phyloP scores from a whole-genome alignment of 2,888 invertebrate genomes.

The Epistrophe eligans region DNA sequence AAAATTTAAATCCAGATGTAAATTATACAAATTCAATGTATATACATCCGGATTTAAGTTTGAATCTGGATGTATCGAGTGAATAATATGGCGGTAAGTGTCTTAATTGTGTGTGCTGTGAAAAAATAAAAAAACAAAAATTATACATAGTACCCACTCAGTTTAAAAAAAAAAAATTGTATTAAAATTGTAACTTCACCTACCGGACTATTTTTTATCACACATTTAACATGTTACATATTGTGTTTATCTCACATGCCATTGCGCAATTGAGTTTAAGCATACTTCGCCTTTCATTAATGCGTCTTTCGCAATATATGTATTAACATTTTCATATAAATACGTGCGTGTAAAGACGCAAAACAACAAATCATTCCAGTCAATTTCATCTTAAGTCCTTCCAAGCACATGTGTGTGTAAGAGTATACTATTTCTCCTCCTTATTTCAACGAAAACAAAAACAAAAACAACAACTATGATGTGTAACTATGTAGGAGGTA shows the following conservation, averaged over 20 bases:
- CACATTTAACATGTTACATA: background rate
- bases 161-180: background rate
- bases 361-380: conserved; percentile 69
- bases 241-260: conserved; percentile 18
- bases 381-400: conserved; percentile 56
- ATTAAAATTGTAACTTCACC: background rate
- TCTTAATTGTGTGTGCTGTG: too few species aligned
- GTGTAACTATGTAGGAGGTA: background rate
- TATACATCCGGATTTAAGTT: too few species aligned
- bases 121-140: too few species aligned
- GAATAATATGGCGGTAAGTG: too few species aligned
- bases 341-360: conserved; percentile 33
- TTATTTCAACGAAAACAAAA: background rate
- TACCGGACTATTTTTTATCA: background rate
- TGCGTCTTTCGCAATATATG: conserved; percentile 27
- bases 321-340: conserved; percentile 22
- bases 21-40: too few species aligned
- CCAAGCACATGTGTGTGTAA: background rate
- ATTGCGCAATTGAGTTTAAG: conserved; percentile 16
- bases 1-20: too few species aligned
- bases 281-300: conserved; percentile 12
- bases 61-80: too few species aligned
- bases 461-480: background rate
- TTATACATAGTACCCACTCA: too few species aligned
- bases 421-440: background rate